Conservation (phyloP, 2,113 vertebrate genomes). For the Corydoras sp. region DNA sequence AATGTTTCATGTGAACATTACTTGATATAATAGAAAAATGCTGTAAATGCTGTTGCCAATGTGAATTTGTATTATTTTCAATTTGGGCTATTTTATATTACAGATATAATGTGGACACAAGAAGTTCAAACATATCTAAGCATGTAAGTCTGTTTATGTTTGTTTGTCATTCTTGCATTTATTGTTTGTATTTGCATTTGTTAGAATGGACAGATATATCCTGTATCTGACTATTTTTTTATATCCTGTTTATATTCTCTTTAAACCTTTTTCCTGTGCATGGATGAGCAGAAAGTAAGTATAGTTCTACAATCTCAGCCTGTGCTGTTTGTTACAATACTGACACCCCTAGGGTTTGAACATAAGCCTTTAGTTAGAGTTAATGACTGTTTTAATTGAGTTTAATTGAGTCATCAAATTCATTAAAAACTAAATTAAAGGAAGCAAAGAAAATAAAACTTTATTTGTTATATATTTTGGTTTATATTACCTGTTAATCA, state of each 20-base stretch:
- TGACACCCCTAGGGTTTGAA: slow-evolving; percentile 12
- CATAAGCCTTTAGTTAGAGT: neutral
- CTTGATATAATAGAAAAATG: too few relatives aligned
- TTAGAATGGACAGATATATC: too few relatives aligned
- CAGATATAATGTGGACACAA: slow-evolving; percentile 94
- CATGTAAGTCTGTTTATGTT: slow-evolving; percentile 69
- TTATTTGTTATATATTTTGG: neutral
- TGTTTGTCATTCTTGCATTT: neutral
- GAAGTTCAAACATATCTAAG: slow-evolving; percentile 89
- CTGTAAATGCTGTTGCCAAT: neutral
- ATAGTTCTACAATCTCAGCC: too few relatives aligned
- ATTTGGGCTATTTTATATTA: slow-evolving; percentile 47
- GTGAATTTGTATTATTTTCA: slow-evolving; percentile 61
- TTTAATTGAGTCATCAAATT: slow-evolving; percentile 17
- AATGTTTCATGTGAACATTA: neutral
- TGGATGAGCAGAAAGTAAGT: too few relatives aligned
- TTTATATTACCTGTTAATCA: neutral
- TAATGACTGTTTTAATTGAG: slow-evolving; percentile 16
- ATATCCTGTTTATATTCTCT: too few relatives aligned
- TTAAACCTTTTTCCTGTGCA: too few relatives aligned
- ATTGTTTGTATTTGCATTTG: neutral
- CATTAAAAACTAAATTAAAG: slow-evolving; percentile 9
- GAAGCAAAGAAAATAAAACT: slow-evolving; percentile 10
- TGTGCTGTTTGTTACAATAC: neutral
- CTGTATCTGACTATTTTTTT: too few relatives aligned